Percentiles rank a stretch among this genome's conserved stretches.
phyloP scores from a whole-genome alignment of 2,888 invertebrate genomes.

The Scaptomyza polygonia region DNA sequence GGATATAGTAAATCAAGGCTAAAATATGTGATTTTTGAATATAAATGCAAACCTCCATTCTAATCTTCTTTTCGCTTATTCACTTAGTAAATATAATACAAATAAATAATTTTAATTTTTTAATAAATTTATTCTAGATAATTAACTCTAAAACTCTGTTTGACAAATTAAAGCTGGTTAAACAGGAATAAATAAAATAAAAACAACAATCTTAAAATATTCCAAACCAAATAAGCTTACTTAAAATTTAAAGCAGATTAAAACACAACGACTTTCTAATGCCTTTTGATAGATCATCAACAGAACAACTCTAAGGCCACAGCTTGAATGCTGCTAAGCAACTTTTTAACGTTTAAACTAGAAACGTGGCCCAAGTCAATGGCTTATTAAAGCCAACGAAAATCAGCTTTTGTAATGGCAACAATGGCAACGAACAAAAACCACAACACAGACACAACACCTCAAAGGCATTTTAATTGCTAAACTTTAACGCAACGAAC shows the following conservation, averaged over 20 bases:
- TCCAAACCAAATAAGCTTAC: not conserved
- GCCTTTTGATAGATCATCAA: constrained; percentile 22
- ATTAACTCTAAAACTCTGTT: not conserved
- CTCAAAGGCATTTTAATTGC: constrained; percentile 72
- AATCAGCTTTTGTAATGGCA: constrained; percentile 9
- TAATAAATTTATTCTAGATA: not conserved
- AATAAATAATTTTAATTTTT: too few relatives aligned
- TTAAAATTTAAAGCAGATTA: constrained; percentile 27
- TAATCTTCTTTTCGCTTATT: too few relatives aligned
- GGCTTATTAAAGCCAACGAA: constrained; percentile 44
- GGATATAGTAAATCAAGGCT: too few relatives aligned
- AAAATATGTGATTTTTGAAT: too few relatives aligned
- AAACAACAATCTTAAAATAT: not conserved
- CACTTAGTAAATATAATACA: too few relatives aligned
- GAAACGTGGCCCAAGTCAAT: constrained; percentile 38
- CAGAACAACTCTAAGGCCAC: not conserved
- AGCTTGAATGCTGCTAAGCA: constrained; percentile 27
- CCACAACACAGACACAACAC: constrained; percentile 45
- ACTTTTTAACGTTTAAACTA: constrained; percentile 24
- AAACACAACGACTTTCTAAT: constrained; percentile 37
- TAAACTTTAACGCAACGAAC: constrained; percentile 57
- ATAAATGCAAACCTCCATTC: too few relatives aligned
- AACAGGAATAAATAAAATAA: not conserved
- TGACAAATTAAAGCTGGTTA: not conserved
- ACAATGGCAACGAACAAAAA: constrained; percentile 18